These are phyloP conservation scores for Temnothorax curvispinosus DNA, from an alignment of 1,140 invertebrate species.

Conservation along the genomic window DNA sequence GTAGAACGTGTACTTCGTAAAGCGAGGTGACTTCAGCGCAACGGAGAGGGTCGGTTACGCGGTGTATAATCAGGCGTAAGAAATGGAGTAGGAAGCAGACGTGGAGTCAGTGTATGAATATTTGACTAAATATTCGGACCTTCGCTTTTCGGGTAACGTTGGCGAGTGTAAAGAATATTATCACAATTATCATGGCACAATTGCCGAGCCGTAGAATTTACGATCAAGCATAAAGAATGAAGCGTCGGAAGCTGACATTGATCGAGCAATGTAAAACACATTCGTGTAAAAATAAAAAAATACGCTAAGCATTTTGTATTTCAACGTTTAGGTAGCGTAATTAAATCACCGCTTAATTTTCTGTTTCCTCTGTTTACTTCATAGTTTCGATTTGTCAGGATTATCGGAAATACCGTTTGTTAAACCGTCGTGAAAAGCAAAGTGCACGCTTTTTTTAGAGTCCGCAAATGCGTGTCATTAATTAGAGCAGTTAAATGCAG, in stretches of 20 bases:
- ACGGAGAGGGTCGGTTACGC: neutral
- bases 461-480: neutral
- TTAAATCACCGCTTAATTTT: neutral
- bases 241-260: neutral
- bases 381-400: neutral
- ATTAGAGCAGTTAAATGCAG: neutral
- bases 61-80: constrained; percentile 19
- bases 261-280: neutral
- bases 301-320: neutral
- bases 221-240: neutral
- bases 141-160: neutral
- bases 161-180: neutral
- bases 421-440: neutral
- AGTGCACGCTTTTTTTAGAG: neutral
- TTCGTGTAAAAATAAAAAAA: neutral
- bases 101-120: constrained; percentile 18
- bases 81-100: constrained; percentile 13
- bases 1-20: constrained; percentile 33
- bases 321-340: neutral
- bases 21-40: constrained; percentile 32
- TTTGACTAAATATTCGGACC: constrained; percentile 9
- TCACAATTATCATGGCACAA: neutral
- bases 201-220: neutral
- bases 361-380: neutral
- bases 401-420: neutral